Percentiles rank a stretch among this genome's conserved stretches.
Evolutionary conservation across 2,888 invertebrate species (phyloP).

Genomic region (Machimus atricapillus): DNA sequence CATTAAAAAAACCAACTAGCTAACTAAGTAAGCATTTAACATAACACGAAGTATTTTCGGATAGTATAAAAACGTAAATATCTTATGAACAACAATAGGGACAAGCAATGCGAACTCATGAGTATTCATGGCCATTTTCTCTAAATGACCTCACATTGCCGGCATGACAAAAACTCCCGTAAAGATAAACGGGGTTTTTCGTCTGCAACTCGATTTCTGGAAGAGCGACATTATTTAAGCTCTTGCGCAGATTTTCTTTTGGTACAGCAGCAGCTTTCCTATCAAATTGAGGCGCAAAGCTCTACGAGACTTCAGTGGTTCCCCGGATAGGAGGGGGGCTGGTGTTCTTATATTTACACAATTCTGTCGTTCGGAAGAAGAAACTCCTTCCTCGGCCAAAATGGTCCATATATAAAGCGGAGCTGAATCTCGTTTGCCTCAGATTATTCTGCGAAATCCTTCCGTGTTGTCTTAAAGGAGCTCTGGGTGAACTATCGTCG

Average conservation of each 20-base stretch:
- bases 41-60: background rate
- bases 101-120: background rate
- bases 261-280: background rate
- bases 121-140: background rate
- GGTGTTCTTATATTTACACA: background rate
- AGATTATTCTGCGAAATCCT: background rate
- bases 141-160: background rate
- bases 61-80: background rate
- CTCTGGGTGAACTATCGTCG: background rate
- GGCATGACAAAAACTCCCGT: background rate
- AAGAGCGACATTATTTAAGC: background rate
- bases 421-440: background rate
- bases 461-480: background rate
- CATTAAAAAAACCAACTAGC: background rate
- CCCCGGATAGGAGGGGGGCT: background rate
- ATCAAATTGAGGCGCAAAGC: background rate
- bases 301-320: background rate
- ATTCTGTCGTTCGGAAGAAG: background rate
- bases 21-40: background rate
- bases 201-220: background rate
- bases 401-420: background rate
- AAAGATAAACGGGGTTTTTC: background rate
- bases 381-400: background rate
- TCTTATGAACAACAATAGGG: background rate
- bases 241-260: conserved; percentile 11